Evolutionary conservation across 2,888 invertebrate species (phyloP).

Genomic region (Mactromeris polynyma): DNA sequence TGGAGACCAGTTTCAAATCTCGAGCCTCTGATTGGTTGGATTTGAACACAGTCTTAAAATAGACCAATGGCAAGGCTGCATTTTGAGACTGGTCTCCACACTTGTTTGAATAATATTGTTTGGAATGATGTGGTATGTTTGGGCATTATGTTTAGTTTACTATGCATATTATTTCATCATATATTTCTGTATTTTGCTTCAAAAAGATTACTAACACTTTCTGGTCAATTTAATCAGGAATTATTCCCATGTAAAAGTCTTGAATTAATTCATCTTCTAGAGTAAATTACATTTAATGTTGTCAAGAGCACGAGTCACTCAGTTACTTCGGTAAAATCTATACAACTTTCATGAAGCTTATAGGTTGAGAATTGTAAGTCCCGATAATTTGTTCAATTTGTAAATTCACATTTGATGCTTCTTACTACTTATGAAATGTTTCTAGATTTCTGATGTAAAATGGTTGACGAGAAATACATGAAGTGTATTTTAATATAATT

Average conservation of each 20-base stretch:
- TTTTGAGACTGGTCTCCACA: not conserved
- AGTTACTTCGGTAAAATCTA: too few relatives aligned
- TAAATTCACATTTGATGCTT: too few relatives aligned
- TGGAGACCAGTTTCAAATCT: not conserved
- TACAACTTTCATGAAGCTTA: too few relatives aligned
- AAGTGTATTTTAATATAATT: not conserved
- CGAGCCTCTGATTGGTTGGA: not conserved
- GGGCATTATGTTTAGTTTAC: not conserved
- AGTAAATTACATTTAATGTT: not conserved
- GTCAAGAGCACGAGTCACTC: not conserved
- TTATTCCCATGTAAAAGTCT: not conserved
- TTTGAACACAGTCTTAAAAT: not conserved
- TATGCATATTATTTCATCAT: not conserved
- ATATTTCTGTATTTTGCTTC: not conserved
- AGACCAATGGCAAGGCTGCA: not conserved
- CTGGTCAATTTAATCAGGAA: not conserved
- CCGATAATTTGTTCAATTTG: too few relatives aligned
- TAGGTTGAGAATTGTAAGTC: too few relatives aligned
- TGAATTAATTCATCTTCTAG: not conserved
- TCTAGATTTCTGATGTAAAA: too few relatives aligned
- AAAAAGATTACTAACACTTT: conserved; percentile 5
- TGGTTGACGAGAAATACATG: not conserved
- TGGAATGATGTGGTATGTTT: not conserved
- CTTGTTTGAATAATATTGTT: not conserved
- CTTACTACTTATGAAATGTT: too few relatives aligned